Conservation (phyloP, 2,888 invertebrate species). For the Cenopis cana region DNA sequence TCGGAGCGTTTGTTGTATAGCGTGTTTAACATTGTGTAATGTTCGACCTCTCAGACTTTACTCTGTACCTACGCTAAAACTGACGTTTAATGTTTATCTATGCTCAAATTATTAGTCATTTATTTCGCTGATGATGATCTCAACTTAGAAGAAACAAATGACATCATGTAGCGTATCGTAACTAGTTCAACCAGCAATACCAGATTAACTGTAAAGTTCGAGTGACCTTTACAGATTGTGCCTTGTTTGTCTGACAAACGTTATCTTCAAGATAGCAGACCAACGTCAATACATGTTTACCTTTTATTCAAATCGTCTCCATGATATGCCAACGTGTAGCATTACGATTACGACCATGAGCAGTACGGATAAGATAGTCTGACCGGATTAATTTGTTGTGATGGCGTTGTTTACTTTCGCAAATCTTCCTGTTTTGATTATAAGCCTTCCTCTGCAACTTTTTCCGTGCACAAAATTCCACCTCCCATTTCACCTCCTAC, state of each 20-base stretch:
- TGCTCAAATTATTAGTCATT: constrained; percentile 13
- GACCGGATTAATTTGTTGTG: constrained; percentile 39
- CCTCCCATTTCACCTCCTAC: background rate
- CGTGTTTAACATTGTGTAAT: background rate
- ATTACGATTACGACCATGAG: constrained; percentile 47
- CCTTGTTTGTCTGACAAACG: constrained; percentile 52
- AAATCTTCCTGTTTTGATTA: background rate
- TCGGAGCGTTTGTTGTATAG: background rate
- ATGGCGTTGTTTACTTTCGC: background rate
- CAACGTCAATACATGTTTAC: constrained; percentile 46
- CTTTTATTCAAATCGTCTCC: constrained; percentile 40
- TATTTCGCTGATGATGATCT: constrained; percentile 15
- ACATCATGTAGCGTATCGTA: constrained; percentile 50
- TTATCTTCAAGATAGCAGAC: constrained; percentile 53
- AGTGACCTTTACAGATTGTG: constrained; percentile 56
- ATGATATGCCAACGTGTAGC: constrained; percentile 26
- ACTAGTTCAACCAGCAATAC: constrained; percentile 51
- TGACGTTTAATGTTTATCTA: constrained; percentile 3
- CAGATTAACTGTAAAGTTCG: constrained; percentile 50
- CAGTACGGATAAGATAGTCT: constrained; percentile 58
- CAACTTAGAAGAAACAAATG: constrained; percentile 48
- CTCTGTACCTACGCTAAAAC: background rate
- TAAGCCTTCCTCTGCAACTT: background rate
- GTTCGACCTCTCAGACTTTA: background rate
- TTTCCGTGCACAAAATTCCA: background rate